phyloP scores from a whole-genome alignment of 2,113 vertebrate species.

The Poeciliopsis turrubarensis region DNA sequence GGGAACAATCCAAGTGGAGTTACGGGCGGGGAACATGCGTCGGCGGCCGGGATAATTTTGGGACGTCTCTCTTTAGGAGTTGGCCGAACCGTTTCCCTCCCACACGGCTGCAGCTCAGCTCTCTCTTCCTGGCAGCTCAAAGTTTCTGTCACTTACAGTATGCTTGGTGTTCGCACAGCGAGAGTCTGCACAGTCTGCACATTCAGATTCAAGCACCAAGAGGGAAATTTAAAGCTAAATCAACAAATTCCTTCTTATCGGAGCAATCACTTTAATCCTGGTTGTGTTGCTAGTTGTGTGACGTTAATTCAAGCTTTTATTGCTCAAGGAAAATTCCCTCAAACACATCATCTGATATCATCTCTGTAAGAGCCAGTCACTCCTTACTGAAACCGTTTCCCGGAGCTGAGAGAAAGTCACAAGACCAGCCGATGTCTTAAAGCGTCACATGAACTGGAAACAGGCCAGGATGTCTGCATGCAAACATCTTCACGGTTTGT shows the following conservation, averaged over 20 bases:
- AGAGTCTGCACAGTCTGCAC: slow-evolving; percentile 7
- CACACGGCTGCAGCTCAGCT: slow-evolving; percentile 32
- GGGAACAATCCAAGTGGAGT: slow-evolving; percentile 45
- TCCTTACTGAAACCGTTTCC: neutral
- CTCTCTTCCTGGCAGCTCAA: slow-evolving; percentile 19
- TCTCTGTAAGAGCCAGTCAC: slow-evolving; percentile 3
- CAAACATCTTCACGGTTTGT: neutral
- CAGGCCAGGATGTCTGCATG: neutral
- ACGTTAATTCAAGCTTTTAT: neutral
- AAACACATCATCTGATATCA: too few relatives aligned
- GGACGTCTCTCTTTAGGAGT: slow-evolving; percentile 58
- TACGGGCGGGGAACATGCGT: slow-evolving; percentile 57
- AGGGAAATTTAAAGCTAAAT: neutral
- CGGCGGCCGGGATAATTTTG: slow-evolving; percentile 64
- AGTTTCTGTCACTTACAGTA: slow-evolving; percentile 45
- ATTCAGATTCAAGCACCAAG: neutral
- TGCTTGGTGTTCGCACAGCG: slow-evolving; percentile 14
- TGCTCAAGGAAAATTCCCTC: neutral
- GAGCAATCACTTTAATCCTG: neutral
- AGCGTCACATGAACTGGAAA: slow-evolving; percentile 32
- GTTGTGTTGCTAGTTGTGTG: neutral
- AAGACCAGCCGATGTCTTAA: slow-evolving; percentile 22
- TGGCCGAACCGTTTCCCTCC: slow-evolving; percentile 63
- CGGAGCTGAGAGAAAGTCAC: slow-evolving; percentile 26
- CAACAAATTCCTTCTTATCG: neutral